Evolutionary conservation across 2,797 vertebrate genomes (phyloP), one percentile per base, ranked within the genome.

Genomic region (Babyrousa celebensis): DNA sequence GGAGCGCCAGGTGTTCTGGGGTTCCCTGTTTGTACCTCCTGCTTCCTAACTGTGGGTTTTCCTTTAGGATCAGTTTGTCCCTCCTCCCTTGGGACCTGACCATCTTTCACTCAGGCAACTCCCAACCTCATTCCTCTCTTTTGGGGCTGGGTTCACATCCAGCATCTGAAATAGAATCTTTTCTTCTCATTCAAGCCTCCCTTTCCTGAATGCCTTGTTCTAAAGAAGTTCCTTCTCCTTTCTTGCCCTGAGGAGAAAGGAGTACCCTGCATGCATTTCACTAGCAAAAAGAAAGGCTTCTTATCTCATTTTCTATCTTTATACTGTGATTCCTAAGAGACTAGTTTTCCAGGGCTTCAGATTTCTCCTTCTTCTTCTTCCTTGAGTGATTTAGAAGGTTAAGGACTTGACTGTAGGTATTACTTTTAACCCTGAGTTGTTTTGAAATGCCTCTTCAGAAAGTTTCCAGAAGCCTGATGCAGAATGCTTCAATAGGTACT

Each of bases 301-400:
- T 97, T 91, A 91, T 96, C 92, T 83, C 68, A 60, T 85, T 93
- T 90, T 96, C 91, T 58, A 17, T 95, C 89, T 95, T 70, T 93
- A 56, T 27, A 17, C 43, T 63, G 18, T 96, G 89, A 93, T 97
- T 96, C 93, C 87, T 79, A 71, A 96, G 83, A 95, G 65, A 75
- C 52, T 89, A n/a, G 27, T 95, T 88, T 92, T 96, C 95, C 83
- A 93, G 43, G 48, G 58, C 56, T 93, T 95, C 52, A 84, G 40
- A 90, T 89, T 93, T 80, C 87, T 92, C 36, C 48, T 43, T 32
- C 79, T 92, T 94, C 54, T 92, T 36, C 36, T 36, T 95, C 88
- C 75, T 79, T 74, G 80, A 95, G 83, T 80, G 79, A 15, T 77
- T 87, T 89, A 67, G 72, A 95, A 86, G 27, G 63, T 71, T 87